Conservation (phyloP, 1,140 invertebrate species). For the Monochamus saltuarius region DNA sequence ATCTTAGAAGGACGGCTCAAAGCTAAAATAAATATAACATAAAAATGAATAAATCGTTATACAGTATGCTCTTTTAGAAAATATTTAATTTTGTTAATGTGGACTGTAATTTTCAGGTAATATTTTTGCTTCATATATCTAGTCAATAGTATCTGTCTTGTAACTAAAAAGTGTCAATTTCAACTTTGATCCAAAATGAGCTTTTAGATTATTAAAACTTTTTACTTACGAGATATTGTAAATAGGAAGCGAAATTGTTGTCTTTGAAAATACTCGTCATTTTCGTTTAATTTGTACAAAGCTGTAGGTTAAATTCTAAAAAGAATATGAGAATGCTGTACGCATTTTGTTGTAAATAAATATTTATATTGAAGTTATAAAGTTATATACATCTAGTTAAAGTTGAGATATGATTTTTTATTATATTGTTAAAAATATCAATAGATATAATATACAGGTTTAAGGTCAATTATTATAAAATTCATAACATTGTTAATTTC, state of each 20-base stretch:
- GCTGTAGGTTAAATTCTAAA: constrained; percentile 24
- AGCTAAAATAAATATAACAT: too few relatives aligned
- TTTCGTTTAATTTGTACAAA: constrained; percentile 19
- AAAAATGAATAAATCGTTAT: not conserved
- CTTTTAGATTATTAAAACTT: too few relatives aligned
- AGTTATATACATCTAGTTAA: constrained; percentile 11
- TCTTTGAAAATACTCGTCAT: not conserved
- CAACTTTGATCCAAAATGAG: too few relatives aligned
- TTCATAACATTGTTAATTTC: constrained; percentile 17
- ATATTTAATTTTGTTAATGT: constrained; percentile 8
- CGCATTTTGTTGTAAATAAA: constrained; percentile 15
- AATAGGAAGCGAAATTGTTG: too few relatives aligned
- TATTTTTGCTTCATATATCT: not conserved
- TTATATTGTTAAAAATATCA: constrained; percentile 27
- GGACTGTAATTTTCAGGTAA: constrained; percentile 4
- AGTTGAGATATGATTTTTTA: constrained; percentile 17
- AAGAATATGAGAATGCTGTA: constrained; percentile 10
- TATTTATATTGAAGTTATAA: constrained; percentile 17
- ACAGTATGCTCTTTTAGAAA: constrained; percentile 16
- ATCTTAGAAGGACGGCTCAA: too few relatives aligned
- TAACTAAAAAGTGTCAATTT: too few relatives aligned
- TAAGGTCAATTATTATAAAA: constrained; percentile 28
- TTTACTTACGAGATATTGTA: too few relatives aligned
- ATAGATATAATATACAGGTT: constrained; percentile 23
- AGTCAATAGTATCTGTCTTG: too few relatives aligned